phyloP scores from a whole-genome alignment of 2,888 invertebrate genomes.

The Rhingia rostrata region DNA sequence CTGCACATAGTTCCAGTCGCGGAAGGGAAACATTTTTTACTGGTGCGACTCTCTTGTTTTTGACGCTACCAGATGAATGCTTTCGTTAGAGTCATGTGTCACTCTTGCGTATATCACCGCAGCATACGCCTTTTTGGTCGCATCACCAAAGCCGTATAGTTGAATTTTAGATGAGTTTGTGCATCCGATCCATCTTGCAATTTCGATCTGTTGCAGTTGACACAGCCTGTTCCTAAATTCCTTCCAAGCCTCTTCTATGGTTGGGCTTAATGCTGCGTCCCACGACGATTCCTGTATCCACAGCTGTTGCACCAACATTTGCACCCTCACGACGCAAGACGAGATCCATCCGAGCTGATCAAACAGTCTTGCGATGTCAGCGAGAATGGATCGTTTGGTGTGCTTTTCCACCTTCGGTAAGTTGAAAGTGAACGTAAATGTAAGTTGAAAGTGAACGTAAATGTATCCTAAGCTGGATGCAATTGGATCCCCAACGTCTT shows the following conservation, averaged over 20 bases:
- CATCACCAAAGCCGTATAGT: conserved; percentile 21
- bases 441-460: conserved; percentile 45
- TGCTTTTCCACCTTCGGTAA: background rate
- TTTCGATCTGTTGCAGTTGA: conserved; percentile 7
- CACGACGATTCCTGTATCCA: conserved; percentile 15
- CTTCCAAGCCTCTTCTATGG: background rate
- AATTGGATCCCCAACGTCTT: conserved; percentile 57
- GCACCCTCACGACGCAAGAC: conserved; percentile 41
- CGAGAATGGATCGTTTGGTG: conserved; percentile 34
- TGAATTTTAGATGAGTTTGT: background rate
- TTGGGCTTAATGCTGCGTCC: no score
- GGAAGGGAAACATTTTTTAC: background rate
- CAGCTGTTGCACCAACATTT: conserved; percentile 17
- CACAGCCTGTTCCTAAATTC: background rate
- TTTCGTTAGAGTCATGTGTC: background rate
- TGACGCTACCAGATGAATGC: background rate
- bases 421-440: no score
- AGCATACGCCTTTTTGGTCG: conserved; percentile 8
- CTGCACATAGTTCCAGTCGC: conserved; percentile 8
- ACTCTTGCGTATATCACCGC: background rate
- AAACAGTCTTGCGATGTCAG: conserved; percentile 42
- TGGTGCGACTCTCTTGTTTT: conserved; percentile 4
- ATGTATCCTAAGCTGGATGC: conserved; percentile 47
- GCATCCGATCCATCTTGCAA: conserved; percentile 19
- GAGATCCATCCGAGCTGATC: conserved; percentile 52